Conservation (phyloP, 2,797 vertebrate genomes). For the Tolypeutes matacus region DNA sequence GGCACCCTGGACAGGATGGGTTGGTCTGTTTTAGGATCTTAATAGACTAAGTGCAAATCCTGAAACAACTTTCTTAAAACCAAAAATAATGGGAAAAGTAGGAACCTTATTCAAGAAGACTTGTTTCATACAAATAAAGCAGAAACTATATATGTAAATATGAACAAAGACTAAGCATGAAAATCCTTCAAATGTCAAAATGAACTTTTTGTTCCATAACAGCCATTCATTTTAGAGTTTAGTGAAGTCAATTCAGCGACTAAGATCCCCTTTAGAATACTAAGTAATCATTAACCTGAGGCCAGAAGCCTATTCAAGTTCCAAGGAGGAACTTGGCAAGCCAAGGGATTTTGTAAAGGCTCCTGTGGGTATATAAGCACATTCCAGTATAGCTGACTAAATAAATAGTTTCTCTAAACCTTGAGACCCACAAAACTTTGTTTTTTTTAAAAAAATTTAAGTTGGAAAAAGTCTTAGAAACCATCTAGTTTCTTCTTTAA, state of each 20-base stretch:
- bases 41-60: neutral
- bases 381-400: neutral
- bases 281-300: neutral
- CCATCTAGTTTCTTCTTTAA: neutral
- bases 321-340: neutral
- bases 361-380: neutral
- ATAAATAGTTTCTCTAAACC: neutral
- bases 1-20: neutral
- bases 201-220: neutral
- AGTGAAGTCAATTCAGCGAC: neutral
- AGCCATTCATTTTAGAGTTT: neutral
- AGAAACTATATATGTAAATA: neutral
- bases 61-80: neutral
- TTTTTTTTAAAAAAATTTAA: neutral
- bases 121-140: neutral
- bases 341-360: neutral
- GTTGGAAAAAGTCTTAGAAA: neutral
- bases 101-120: neutral
- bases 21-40: neutral
- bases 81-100: neutral
- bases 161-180: neutral
- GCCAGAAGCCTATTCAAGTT: neutral
- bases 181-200: neutral
- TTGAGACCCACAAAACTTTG: neutral
- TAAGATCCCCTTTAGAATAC: neutral